Evolutionary conservation across 2,888 invertebrate species (phyloP), one percentile per base, ranked within the genome.

Genomic region (Erebia palarica): DNA sequence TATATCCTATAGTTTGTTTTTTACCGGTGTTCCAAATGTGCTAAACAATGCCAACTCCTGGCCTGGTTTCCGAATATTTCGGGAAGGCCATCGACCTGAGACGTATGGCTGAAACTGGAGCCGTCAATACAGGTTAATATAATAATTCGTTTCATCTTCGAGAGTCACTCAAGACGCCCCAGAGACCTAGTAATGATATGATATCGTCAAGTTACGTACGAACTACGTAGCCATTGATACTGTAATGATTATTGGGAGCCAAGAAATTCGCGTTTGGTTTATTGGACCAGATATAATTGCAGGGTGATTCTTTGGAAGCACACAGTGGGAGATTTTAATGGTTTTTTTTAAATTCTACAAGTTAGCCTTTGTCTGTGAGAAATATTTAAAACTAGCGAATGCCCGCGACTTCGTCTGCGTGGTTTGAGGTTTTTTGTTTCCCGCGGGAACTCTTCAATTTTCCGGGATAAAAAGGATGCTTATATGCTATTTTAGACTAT

Each of bases 51-150:
- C 68, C 65, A 71, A 63, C 21, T 36, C 55, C 21, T 42, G 63
- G 60, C 65, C 70, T 65, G 70, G n/a, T 66, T 66, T 57, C 58
- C 57, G 57, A 70, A 58, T 73, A 73, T 73, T 71, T 68, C 53
- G 27, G 65, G 73, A 69, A 71, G 73, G 73, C 66, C 71, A n/a
- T 73, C 65, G 71, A 73, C 73, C 73, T 65, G 55, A 36, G 36
- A 57, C 18, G 55, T 13, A 18, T 16, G 44, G 8, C 55, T 27
- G 44, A 55, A 44, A 47, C 36, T 18, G 47, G 57, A n/a, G 9
- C 57, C 57, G 57, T 57, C 66, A 66, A 58, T 66, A 58, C 57
- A 55, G 44, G 47, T 66, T 57, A 44, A n/a, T 66, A 44, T 65
- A 16, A 42, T 65, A 42, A 65, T 65, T 66, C 55, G 57, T 66